Evolutionary conservation across 2,888 invertebrate genomes (phyloP), one percentile per base, ranked within the genome.

Genomic region (Vanessa cardui): DNA sequence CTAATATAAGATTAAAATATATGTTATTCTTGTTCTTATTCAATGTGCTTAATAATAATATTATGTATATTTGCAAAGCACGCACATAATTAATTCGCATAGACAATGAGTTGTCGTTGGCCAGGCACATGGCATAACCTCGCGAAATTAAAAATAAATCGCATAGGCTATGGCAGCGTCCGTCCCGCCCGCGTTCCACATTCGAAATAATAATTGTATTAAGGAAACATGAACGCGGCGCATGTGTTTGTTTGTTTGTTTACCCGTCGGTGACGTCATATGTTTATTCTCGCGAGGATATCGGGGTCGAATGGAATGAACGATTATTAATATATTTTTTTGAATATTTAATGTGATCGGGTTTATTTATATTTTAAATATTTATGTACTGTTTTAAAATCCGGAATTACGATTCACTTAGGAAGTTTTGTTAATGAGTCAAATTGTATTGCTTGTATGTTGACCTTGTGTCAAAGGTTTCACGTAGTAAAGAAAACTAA

Each of bases 211-310:
- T 92, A 92, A 92, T 92, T 92, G 92, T 92, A 92, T 92, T 92
- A 92, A 92, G 91, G 92, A 92, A 92, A 92, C 92, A 93, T 92
- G 92, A 92, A 90, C 92, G 90, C 85, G 84, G 90, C 92, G 93
- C 91, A 92, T 92, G 93, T 93, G 92, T 93, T 93, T 93, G 93
- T 93, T 93, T 93, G 93, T 93, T 93, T 93, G 93, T 93, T 93
- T 93, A 93, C 91, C 86, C 86, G 86, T 81, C 87, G 88, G 83
- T 93, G 93, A 93, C 93, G 93, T 93, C 93, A 93, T 90, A 88
- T 93, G 93, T 93, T 93, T 93, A 93, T 93, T 92, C 93, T 92
- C 88, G 88, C 85, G 88, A 80, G 90, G 84, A 79, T 73, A 65
- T 49, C 71, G 77, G 87, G 89, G 79, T 18, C 47, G 68, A 58